A percentile compares a stretch with the other conserved stretches of the same genome.
Conservation (phyloP, 1,140 invertebrate species). For the Ectropis grisescens region DNA sequence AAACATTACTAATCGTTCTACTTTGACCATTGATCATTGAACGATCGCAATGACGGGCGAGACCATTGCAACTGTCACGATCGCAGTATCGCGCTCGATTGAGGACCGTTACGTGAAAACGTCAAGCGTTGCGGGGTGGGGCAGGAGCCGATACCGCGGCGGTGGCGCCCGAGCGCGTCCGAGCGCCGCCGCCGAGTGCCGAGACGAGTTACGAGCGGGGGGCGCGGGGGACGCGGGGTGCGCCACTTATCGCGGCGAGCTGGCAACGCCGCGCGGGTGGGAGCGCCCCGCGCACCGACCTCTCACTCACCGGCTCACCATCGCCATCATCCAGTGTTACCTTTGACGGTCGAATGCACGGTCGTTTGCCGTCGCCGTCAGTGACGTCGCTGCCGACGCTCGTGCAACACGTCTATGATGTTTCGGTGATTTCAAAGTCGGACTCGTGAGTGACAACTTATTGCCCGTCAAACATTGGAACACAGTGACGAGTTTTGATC, state of each 20-base stretch:
- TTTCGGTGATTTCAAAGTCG: slow-evolving; percentile 62
- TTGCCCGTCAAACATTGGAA: slow-evolving; percentile 48
- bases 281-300: slow-evolving; percentile 59
- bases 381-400: slow-evolving; percentile 59
- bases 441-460: slow-evolving; percentile 50
- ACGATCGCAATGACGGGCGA: slow-evolving; percentile 22
- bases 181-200: slow-evolving; percentile 43
- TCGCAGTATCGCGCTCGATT: slow-evolving; percentile 64
- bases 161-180: slow-evolving; percentile 50
- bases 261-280: slow-evolving; percentile 63
- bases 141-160: slow-evolving; percentile 44
- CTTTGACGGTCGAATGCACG: slow-evolving; percentile 63
- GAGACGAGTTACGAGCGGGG: slow-evolving; percentile 48
- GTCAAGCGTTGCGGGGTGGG: slow-evolving; percentile 41
- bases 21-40: slow-evolving; percentile 18
- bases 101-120: slow-evolving; percentile 68
- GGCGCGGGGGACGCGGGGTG: slow-evolving; percentile 63
- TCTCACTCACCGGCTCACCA: slow-evolving; percentile 64
- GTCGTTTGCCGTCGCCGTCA: slow-evolving; percentile 54
- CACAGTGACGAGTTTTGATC: slow-evolving; percentile 46
- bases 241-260: slow-evolving; percentile 65
- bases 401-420: slow-evolving; percentile 66
- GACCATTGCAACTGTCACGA: slow-evolving; percentile 33
- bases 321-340: slow-evolving; percentile 56
- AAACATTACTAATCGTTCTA: slow-evolving; percentile 9